Base-by-base conservation (phyloP, 2,888 invertebrate species). In the Calameuta pallipes region DNA sequence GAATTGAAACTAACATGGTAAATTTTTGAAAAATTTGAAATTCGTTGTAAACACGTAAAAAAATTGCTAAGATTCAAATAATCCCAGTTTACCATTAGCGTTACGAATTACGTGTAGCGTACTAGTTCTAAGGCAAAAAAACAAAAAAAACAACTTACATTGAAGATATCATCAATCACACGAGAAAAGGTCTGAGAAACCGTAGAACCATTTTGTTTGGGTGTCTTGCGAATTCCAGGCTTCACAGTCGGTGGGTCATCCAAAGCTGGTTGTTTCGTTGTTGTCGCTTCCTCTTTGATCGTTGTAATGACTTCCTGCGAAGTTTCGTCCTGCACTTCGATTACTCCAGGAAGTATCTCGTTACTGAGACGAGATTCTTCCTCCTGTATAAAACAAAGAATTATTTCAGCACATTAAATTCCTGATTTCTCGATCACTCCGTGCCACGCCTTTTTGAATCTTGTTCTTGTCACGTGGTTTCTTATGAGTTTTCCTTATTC, bases 351-450 rank as follows among this genome's bases (percentile, higher is more conserved):
- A 33, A 78, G 70, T 36, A 78, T 75, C 73, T 78, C 78, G 76
- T 78, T 78, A 68, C 78, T 78, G n/a, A 78, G 41, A 73, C 76
- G 78, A 76, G 75, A 73, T n/a, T 78, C 78, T 35, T 78, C 36
- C 56, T 56, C 71, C 71, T 71, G 71, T 15, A 31, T 1, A 23
- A 56, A 56, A 56, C 1, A 56, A 23, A 56, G 4, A 23, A 15
- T 1, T 23, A 41, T 56, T 56, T 23, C 2, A 23, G 23, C 56
- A 23, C 56, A 56, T 9, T 6, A 56, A 56, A 56, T 56, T 56
- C 2, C 0, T 23, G 2, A 23, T 56, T 23, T 56, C 56, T 56
- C 23, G 56, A 23, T 56, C 9, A 56, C 1, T 9, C 23, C 15
- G 9, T 23, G 56, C 15, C 56, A 56, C 23, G 56, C 23, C 9